Evolutionary conservation across 2,888 invertebrate genomes (phyloP), one percentile per base, ranked within the genome.

Genomic region (Hydrotaea cyrtoneurina): DNA sequence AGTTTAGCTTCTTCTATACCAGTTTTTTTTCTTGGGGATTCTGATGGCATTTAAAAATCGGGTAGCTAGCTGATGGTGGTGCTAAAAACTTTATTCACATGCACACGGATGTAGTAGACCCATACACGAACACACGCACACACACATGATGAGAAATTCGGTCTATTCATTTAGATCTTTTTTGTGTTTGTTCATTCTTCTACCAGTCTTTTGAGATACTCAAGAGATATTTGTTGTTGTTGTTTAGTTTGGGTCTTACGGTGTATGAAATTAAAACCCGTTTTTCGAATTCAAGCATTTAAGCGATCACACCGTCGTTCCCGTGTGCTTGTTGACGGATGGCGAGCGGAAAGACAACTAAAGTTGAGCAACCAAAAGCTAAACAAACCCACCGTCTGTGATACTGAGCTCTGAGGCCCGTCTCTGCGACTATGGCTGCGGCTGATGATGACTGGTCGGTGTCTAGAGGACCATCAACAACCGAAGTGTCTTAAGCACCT

Each of bases 291-390:
- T 71, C 15, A 62, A 82, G 53, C 55, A 46, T 73, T 53, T 74
- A 82, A 82, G 73, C 82, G 81, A n/a, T 80, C 73, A 46, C 46
- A 62, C 31, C 55, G 50, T 62, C 43, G 31, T 7, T 31, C 69
- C 43, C 21, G 43, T 50, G 19, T 62, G 66, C 73, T 77, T 85
- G 84, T 76, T 81, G 82, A 80, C 85, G 85, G 50, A 77, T 62
- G 73, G 77, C 79, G 85, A 85, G 85, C 71, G 74, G 55, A 80
- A 82, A 82, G 80, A 62, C 79, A 82, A 85, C 85, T 85, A 79
- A 85, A 85, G 46, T 76, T 82, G 77, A 85, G 82, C 43, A 71
- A 43, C 23, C 46, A 21, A 69, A 43, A 43, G 15, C 69, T 23
- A 69, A 69, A 69, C 69, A 69, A 69, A 46, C 69, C 23, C 19